Conservation (phyloP, 2,113 vertebrate genomes). For the Eudyptes chrysolophus region DNA sequence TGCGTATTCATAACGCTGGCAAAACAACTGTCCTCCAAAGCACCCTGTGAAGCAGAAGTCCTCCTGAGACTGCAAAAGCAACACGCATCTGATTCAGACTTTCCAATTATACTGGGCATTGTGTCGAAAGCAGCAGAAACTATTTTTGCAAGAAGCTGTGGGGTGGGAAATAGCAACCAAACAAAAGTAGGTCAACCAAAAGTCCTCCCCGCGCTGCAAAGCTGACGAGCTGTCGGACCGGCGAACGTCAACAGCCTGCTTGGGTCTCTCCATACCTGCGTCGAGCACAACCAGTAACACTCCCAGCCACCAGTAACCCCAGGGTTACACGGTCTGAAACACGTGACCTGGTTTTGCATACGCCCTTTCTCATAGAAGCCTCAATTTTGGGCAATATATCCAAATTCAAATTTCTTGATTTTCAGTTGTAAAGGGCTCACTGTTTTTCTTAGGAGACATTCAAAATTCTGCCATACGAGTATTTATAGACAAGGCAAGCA, state of each 20-base stretch:
- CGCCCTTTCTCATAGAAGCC: neutral
- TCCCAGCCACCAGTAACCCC: neutral
- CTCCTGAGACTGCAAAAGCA: neutral
- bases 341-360: neutral
- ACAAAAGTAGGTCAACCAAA: neutral
- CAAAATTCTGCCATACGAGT: neutral
- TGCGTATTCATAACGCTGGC: neutral
- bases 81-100: conserved; percentile 2
- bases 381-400: neutral
- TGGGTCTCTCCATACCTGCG: neutral
- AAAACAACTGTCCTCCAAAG: neutral
- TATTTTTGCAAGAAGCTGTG: neutral
- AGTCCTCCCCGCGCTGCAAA: neutral
- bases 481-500: conserved; percentile 18
- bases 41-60: neutral
- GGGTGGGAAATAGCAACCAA: conserved; percentile 2
- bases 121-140: neutral
- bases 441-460: neutral
- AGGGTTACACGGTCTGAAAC: neutral
- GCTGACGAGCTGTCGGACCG: neutral
- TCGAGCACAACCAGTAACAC: neutral
- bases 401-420: neutral
- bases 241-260: neutral
- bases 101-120: neutral
- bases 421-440: neutral